Evolutionary conservation across 2,888 invertebrate species (phyloP).

Genomic region (Neoaliturus tenellus): DNA sequence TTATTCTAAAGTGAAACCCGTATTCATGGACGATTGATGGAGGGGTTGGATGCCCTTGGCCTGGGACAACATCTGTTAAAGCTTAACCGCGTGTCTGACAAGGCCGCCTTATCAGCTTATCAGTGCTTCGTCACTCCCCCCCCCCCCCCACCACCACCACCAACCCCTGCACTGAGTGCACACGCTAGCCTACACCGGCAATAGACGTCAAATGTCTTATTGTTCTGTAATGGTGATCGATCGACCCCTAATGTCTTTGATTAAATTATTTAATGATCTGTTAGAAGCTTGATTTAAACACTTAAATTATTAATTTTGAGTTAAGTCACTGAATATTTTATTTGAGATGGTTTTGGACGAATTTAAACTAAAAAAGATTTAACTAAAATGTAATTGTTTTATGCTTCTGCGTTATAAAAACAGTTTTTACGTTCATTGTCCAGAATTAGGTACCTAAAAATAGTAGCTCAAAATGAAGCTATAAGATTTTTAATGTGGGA

Average conservation of each 20-base stretch:
- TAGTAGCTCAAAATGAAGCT: too few species aligned
- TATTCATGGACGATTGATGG: background rate
- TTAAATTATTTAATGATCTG: background rate
- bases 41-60: background rate
- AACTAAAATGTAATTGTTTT: too few species aligned
- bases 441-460: too few species aligned
- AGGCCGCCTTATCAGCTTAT: constrained; percentile 20
- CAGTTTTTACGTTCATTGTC: too few species aligned
- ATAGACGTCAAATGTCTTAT: constrained; percentile 9
- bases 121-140: constrained; percentile 21
- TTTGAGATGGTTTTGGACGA: too few species aligned
- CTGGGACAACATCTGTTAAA: constrained; percentile 3
- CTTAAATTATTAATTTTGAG: too few species aligned
- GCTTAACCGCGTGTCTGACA: constrained; percentile 6
- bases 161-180: too few species aligned
- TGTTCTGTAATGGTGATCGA: background rate
- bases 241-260: background rate
- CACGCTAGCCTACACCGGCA: background rate
- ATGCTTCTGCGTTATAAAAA: too few species aligned
- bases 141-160: background rate
- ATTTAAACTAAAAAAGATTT: too few species aligned
- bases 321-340: too few species aligned
- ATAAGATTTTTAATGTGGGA: too few species aligned
- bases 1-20: background rate
- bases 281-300: background rate